Evolutionary conservation across 2,888 invertebrate species (phyloP), one percentile per base, ranked within the genome.

Genomic region (Tuberolachnus salignus): DNA sequence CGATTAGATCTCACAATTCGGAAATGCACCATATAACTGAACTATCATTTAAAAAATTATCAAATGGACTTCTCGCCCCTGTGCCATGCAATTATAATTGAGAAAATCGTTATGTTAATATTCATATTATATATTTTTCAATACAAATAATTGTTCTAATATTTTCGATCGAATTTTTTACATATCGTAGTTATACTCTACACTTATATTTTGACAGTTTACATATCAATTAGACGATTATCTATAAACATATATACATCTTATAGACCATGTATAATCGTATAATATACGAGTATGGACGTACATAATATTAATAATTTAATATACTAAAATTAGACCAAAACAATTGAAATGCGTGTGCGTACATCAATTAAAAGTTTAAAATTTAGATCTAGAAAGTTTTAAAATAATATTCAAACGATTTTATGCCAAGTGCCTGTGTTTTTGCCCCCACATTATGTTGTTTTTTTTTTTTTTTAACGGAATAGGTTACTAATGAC

Each of bases 341-440:
- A 69, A 78, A 78, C 67, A 59, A 66, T 59, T 67, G 66, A 67
- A 67, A 67, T 19, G 49, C 66, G 57, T 59, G 75, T 67, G 46
- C 21, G 67, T 57, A n/a, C 2, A 9, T 53, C 49, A 59, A 67
- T 78, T 67, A 46, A 57, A 78, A 49, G 16, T 59, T 34, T 49
- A 57, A 34, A 78, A 67, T 67, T 67, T 78, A 49, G 46, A 67
- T 59, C 26, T 16, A 49, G 21, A 23, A 57, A 78, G 59, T 66
- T 78, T 67, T 67, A 67, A 67, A 78, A 78, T 78, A 78, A 69
- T 67, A 59, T 61, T 59, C 13, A 19, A 78, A 44, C 16, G 51
- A 42, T 53, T 3, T n/a, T 21, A 42, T 44, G 44, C 66, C 57
- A 57, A 75, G 46, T 49, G 14, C 55, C 14, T 34, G 66, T 19